Conservation (phyloP, 2,888 invertebrate genomes). For the Eupithecia exiguata region DNA sequence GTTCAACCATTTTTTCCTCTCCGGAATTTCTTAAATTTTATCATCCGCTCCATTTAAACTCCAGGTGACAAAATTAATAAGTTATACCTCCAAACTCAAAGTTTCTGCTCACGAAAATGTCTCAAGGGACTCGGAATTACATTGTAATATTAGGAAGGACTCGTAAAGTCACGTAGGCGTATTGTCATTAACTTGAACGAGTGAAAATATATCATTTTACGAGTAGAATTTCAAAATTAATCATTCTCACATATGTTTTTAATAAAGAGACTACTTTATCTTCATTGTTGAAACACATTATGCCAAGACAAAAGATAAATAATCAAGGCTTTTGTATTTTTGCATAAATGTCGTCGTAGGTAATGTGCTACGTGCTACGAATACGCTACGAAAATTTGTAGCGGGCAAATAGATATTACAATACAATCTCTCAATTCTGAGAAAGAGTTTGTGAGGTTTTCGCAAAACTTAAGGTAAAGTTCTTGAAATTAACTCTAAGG, state of each 20-base stretch:
- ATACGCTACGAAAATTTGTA: conserved; percentile 24
- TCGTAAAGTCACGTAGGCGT: conserved; percentile 32
- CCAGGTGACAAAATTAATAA: conserved; percentile 42
- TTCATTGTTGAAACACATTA: conserved; percentile 5
- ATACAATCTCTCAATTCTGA: not conserved
- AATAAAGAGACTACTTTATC: conserved; percentile 10
- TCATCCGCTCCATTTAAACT: conserved; percentile 36
- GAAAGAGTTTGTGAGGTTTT: not conserved
- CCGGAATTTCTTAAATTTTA: conserved; percentile 28
- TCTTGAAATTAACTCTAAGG: no score
- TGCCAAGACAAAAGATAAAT: conserved; percentile 6
- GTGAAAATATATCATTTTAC: conserved; percentile 21
- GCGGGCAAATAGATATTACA: not conserved
- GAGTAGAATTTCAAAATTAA: conserved; percentile 25
- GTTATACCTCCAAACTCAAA: conserved; percentile 38
- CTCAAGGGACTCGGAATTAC: conserved; percentile 35
- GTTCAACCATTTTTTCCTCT: conserved; percentile 10
- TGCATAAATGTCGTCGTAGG: conserved; percentile 3
- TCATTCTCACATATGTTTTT: conserved; percentile 2
- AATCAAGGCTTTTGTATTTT: conserved; percentile 3
- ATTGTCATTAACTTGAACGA: conserved; percentile 29
- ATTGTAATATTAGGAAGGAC: conserved; percentile 36
- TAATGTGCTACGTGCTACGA: conserved; percentile 35
- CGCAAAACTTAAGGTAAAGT: not conserved
- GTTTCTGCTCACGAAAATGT: conserved; percentile 32